Base-by-base conservation (phyloP, 2,113 vertebrate genomes). In the Pionites leucogaster region DNA sequence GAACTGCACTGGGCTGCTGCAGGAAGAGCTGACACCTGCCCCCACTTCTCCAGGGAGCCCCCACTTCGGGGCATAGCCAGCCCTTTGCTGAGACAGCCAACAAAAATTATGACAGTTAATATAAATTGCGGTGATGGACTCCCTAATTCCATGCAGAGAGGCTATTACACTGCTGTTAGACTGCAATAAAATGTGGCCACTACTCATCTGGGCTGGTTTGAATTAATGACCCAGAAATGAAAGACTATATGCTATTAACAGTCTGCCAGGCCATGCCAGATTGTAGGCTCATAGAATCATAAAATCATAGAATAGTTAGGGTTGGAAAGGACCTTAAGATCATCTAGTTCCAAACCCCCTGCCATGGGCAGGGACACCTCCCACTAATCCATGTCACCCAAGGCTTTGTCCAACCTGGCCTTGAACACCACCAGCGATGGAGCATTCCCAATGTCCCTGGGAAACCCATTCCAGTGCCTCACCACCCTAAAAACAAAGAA, bases 171-270 rank as follows among this genome's bases (percentile, higher is more conserved):
- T 82, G 82, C 72, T 86, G 92, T 94, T 92, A 91, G 69, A 84
- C 52, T 88, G 72, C 88, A 93, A 81, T 79, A 91, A 88, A 90
- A 75, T 55, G 64, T 88, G 94, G 63, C 85, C 79, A 68, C 62
- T 93, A 86, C 86, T 86, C 82, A 90, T 86, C 79, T 84, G 60
- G 69, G 47, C 86, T 95, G 90, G 85, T 93, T 92, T 94, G 88
- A 94, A 86, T 90, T 92, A 95, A 93, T 86, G 93, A 94, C 59
- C 90, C 77, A 92, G 76, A 86, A 95, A 94, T 71, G 39, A 92
- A 92, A 92, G 88, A 72, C 60, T 92, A 67, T 86, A 94, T 86
- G 88, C 92, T 92, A 86, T 92, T 94, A 96, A 81, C 69, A 92
- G 67, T 59, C 80, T 90, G 79, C 92, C 92, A 94, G 92, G 79